Evolutionary conservation across 2,797 vertebrate genomes (phyloP).

Genomic region (Botia almorhae): DNA sequence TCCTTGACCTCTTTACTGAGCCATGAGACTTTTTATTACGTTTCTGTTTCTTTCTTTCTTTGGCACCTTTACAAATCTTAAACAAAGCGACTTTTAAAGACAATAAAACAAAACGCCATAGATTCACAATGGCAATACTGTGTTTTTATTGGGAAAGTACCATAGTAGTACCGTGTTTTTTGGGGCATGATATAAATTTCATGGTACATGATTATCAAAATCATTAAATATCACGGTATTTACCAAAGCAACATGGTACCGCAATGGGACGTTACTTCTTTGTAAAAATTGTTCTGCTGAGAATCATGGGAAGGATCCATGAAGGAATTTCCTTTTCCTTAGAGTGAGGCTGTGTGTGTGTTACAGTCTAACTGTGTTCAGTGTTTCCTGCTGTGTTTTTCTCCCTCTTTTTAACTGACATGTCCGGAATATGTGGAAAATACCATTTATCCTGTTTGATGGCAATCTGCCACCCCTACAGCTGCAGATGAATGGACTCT

Average conservation of each 20-base stretch:
- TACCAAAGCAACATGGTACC: neutral
- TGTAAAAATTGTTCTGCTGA: neutral
- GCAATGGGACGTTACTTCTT: neutral
- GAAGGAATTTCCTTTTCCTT: conserved; percentile 36
- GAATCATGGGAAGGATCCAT: neutral
- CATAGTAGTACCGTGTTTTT: too few species aligned
- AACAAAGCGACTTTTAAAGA: too few species aligned
- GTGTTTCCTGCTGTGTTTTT: conserved; percentile 22
- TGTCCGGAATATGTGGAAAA: conserved; percentile 41
- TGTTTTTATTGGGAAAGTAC: neutral
- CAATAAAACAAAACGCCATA: too few species aligned
- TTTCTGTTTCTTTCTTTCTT: too few species aligned
- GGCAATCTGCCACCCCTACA: conserved; percentile 31
- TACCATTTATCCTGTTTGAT: conserved; percentile 34
- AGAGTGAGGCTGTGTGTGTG: conserved; percentile 7
- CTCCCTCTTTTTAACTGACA: conserved; percentile 9
- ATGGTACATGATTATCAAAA: too few species aligned
- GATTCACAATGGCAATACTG: neutral
- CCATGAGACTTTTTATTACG: too few species aligned
- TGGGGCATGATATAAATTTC: too few species aligned
- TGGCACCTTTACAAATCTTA: too few species aligned
- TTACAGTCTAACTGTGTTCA: conserved; percentile 13
- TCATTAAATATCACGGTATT: too few species aligned
- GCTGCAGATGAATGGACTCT: conserved; percentile 43
- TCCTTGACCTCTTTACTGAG: too few species aligned